phyloP scores from a whole-genome alignment of 2,888 invertebrate genomes.

The Piscicola geometra region DNA sequence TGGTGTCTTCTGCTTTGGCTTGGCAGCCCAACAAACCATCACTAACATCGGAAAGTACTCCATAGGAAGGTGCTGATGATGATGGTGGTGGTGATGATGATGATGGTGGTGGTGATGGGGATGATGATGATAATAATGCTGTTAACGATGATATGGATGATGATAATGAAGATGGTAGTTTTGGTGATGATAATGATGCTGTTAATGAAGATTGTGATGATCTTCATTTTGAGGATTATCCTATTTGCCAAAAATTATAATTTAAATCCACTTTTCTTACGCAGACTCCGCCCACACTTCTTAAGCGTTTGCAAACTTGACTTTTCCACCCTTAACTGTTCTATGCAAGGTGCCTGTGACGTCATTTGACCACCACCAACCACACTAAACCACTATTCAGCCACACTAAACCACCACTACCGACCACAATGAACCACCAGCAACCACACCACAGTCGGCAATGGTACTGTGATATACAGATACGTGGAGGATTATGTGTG shows the following conservation, averaged over 20 bases:
- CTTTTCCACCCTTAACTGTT: slow-evolving; percentile 43
- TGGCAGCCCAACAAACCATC: slow-evolving; percentile 73
- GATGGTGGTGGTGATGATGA: background rate
- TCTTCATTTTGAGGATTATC: no score
- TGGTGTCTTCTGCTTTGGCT: slow-evolving; percentile 79
- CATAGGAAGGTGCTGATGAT: slow-evolving; percentile 66
- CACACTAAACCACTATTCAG: background rate
- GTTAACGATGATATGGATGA: slow-evolving; percentile 17
- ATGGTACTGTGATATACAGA: background rate
- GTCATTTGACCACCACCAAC: background rate
- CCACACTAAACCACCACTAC: no score
- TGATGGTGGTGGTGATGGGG: background rate
- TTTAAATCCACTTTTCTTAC: slow-evolving; percentile 58
- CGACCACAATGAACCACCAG: background rate
- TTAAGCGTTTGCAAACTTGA: slow-evolving; percentile 76
- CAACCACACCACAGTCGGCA: background rate
- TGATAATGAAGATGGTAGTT: slow-evolving; percentile 23
- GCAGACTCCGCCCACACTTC: slow-evolving; percentile 86
- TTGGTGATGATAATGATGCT: background rate
- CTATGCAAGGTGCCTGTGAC: slow-evolving; percentile 62
- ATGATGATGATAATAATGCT: background rate
- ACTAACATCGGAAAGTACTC: slow-evolving; percentile 89
- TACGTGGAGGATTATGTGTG: slow-evolving; percentile 29
- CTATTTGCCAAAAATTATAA: no score
- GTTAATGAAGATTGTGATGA: no score